Evolutionary conservation across 2,797 vertebrate genomes (phyloP), one percentile per base, ranked within the genome.

Genomic region (Tapirus indicus): DNA sequence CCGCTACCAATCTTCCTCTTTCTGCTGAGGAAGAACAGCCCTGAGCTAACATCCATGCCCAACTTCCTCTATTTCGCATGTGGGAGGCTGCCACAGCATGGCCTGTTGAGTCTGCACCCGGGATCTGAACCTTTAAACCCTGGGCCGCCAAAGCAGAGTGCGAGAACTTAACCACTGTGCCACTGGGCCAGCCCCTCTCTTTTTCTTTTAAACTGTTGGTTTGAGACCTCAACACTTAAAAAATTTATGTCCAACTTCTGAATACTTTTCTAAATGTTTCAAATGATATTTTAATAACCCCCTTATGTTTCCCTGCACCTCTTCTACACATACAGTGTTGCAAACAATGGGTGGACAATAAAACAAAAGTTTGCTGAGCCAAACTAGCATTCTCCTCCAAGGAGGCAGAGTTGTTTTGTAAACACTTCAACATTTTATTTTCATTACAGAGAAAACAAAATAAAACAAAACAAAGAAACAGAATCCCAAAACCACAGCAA

Each of bases 271-370:
- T 74, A 58, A 62, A 85, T 78, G 4, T 64, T 78, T 29, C 4
- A n/a, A 62, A 49, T 32, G 13, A 49, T 66, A 12, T 21, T 60
- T 44, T 5, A 54, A 35, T 66, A 32, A 7, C n/a, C 64, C n/a
- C 32, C n/a, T 35, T 17, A 2, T 4, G 25, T 60, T 60, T 68
- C 68, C 20, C 41, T 25, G 13, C 2, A 12, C 66, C 41, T 52
- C 4, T 38, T 20, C 44, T 68, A 17, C 12, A 16, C 35, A 23
- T 16, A 20, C 18, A 21, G 23, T 20, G 1, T 2, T 23, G 0
- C 32, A 10, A 38, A 79, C 47, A 89, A 29, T 69, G 9, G 16
- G 8, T 60, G 9, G 56, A 23, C 32, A 12, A 17, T 12, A 38
- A 68, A 58, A n/a, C 20, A 16, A 18, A 62, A 9, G 58, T 38